Conservation (phyloP, 2,113 vertebrate genomes). For the Glaucidium brasilianum region DNA sequence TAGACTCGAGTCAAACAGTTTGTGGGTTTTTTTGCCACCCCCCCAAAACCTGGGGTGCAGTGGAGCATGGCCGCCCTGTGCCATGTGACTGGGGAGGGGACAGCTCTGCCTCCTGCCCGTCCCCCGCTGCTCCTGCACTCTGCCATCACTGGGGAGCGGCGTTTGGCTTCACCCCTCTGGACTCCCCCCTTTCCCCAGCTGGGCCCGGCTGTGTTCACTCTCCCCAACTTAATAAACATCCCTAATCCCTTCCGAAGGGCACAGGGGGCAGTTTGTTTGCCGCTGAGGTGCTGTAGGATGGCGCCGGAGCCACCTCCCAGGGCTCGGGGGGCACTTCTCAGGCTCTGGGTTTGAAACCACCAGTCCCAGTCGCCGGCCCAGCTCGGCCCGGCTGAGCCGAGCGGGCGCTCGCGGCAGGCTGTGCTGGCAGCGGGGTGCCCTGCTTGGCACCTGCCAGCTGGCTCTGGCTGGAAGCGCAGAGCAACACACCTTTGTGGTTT, state of each 20-base stretch:
- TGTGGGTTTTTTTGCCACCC: neutral
- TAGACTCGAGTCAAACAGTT: neutral
- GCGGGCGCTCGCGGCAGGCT: neutral
- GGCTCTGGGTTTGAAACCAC: neutral
- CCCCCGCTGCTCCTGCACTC: neutral
- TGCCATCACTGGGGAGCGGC: neutral
- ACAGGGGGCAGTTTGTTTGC: neutral
- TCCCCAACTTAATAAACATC: neutral
- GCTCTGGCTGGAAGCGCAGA: neutral
- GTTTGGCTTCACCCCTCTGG: neutral
- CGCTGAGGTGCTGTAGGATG: neutral
- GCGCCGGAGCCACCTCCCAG: accelerated
- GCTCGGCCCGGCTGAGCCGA: neutral
- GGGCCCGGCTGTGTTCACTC: neutral
- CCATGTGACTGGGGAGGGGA: neutral
- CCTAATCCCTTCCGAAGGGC: no score
- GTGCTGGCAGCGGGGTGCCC: neutral
- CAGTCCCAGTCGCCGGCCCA: accelerated
- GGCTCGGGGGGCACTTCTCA: no score
- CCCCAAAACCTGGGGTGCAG: neutral
- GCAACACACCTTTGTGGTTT: constrained; percentile 27
- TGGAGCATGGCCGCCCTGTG: no score
- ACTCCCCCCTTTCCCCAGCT: neutral
- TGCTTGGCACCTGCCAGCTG: neutral
- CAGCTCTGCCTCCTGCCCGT: neutral